phyloP scores from a whole-genome alignment of 2,888 invertebrate genomes.

The Ceriagrion tenellum region DNA sequence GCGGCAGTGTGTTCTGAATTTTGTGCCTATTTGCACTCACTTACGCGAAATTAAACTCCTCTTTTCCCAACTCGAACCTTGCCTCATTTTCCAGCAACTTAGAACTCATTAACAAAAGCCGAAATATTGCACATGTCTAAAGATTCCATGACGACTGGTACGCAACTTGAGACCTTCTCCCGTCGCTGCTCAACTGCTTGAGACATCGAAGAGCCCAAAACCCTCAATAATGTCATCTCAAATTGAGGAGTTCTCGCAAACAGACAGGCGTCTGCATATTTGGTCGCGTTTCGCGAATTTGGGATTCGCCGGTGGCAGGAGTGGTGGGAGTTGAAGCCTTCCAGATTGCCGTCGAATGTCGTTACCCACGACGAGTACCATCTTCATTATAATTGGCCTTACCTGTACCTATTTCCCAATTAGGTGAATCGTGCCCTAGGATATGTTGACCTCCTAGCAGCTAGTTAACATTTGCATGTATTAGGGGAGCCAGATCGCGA shows the following conservation, averaged over 20 bases:
- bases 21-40: too few relatives aligned
- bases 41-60: too few relatives aligned
- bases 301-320: background rate
- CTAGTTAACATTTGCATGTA: too few relatives aligned
- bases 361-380: background rate
- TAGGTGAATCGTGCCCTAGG: background rate
- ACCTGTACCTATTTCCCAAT: background rate
- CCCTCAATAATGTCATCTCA: constrained; percentile 7
- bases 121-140: background rate
- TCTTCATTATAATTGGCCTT: background rate
- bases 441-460: too few relatives aligned
- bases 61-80: too few relatives aligned
- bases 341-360: background rate
- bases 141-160: background rate
- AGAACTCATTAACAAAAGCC: too few relatives aligned
- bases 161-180: background rate
- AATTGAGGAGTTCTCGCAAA: background rate
- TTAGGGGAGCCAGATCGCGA: background rate
- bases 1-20: too few relatives aligned
- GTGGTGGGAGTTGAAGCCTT: background rate
- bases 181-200: background rate
- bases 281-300: background rate
- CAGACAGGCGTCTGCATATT: constrained; percentile 4
- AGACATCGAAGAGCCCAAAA: background rate
- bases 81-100: too few relatives aligned